Conservation (phyloP, 1,140 invertebrate species). For the Anastatus disparis region DNA sequence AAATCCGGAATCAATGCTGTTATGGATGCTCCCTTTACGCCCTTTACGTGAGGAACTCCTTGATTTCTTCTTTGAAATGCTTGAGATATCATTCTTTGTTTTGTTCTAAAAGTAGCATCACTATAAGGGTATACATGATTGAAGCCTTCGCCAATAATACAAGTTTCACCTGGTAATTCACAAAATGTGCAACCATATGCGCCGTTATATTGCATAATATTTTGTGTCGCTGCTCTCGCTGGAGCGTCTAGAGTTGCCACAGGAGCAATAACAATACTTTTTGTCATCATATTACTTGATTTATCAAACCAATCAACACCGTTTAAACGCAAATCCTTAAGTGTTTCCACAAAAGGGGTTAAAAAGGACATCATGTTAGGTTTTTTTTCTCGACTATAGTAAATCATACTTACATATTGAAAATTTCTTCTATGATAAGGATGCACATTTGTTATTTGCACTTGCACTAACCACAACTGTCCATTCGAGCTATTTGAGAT, state of each 20-base stretch:
- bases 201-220: neutral
- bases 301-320: neutral
- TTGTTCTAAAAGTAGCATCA: neutral
- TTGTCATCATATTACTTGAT: neutral
- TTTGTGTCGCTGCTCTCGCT: neutral
- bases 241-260: constrained; percentile 6
- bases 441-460: neutral
- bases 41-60: neutral
- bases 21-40: neutral
- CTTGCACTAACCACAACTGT: neutral
- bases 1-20: neutral
- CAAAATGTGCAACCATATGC: neutral
- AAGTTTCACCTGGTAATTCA: neutral
- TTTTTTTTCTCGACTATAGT: neutral
- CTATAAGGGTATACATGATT: neutral
- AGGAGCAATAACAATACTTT: constrained; percentile 3
- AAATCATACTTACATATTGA: neutral
- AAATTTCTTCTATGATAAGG: neutral
- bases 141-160: neutral
- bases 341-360: no score
- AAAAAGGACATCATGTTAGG: no score
- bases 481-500: neutral
- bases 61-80: neutral
- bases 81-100: neutral
- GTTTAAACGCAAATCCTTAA: no score